Evolutionary conservation across 1,140 invertebrate genomes (phyloP), one percentile per base, ranked within the genome.

Genomic region (Tachypleus tridentatus): DNA sequence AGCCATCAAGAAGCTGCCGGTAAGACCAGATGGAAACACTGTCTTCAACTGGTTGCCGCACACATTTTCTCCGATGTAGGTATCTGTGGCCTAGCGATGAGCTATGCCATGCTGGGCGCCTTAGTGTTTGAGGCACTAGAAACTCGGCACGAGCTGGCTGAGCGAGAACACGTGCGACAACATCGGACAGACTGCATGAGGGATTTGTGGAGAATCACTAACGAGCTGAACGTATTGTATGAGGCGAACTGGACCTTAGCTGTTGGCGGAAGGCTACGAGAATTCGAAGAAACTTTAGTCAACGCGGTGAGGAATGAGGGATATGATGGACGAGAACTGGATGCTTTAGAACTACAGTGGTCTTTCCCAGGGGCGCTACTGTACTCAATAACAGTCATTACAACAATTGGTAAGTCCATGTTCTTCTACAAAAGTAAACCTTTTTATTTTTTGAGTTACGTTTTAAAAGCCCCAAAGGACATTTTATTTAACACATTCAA

Each of bases 31-130:
- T 29, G 29, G 29, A 29, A 29, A 29, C 29, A 29, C 57, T 76
- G 72, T 64, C 54, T 76, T 4, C 59, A 70, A 64, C 69, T 74
- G 52, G 75, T 76, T 60, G 61, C 78, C 58, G 74, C 77, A 56
- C 75, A 77, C 67, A 66, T 84, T n/a, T 83, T 85, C 71, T 84
- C 82, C 5, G 82, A 84, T 71, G 91, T 98, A 61, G 96, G 96
- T 61, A 88, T 98, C 5, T 94, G 93, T 54, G 91, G 88, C 2
- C 79, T 97, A 4, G 91, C 98, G 10, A 91, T 98, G 0, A 85
- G 90, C 58, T 98, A 98, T 75, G 91, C 94, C 3, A 87, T 98
- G 60, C 82, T 97, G 10, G 96, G 95, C 0, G 95, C 95, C 1
- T 86, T 95, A 51, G 85, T 91, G 54, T 98, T 98, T 75, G 88